Evolutionary conservation across 30 jellyfish, hydroid and myxozoan genomes (phyloP), one percentile per base, ranked within the genome.

Genomic region (Rhopilema esculentum): DNA sequence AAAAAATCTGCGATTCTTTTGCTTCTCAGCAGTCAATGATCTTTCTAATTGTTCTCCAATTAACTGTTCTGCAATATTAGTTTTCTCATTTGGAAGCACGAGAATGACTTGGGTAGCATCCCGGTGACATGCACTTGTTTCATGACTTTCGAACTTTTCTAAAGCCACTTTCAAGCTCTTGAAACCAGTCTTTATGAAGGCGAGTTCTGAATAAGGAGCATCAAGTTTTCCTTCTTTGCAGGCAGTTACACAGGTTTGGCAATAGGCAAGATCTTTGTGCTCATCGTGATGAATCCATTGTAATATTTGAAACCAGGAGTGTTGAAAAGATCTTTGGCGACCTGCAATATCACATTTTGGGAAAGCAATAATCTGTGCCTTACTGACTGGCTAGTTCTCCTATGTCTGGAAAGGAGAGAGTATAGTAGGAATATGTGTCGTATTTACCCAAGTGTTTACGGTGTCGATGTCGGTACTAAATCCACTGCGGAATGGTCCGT

Each of bases 401-500:
- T 19, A 53, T 53, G 68, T 53, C 68, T 16, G 68, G 68, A 53
- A 53, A 53, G 18, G 68, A 53, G n/a, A 53, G 25, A 78, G 89
- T 27, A 51, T 17, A 6, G 22, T 6, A 24, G 51, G 89, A 6
- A 29, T 22, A 23, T 75, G 86, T 27, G 48, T 75, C 19, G 86
- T 75, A 16, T 25, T 16, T 18, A 28, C 86, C 86, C 86, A 75
- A 8, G 86, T 75, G 65, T 75, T 75, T 20, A 75, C 86, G 4
- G 86, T 28, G 8, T 33, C 79, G 31, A 33, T 75, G 79, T 75
- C 48, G 9, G 74, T 75, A 76, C 86, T 75, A 33, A 75, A 75
- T 4, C 86, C 79, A 12, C 77, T 20, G 2, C 86, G 86, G 48
- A 75, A 75, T 2, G 74, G 86, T 28, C 86, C 86, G 31, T 75